These are phyloP conservation scores for Trypoxylon attenuatum DNA, from an alignment of 2,888 invertebrate species.

Conservation along the genomic window DNA sequence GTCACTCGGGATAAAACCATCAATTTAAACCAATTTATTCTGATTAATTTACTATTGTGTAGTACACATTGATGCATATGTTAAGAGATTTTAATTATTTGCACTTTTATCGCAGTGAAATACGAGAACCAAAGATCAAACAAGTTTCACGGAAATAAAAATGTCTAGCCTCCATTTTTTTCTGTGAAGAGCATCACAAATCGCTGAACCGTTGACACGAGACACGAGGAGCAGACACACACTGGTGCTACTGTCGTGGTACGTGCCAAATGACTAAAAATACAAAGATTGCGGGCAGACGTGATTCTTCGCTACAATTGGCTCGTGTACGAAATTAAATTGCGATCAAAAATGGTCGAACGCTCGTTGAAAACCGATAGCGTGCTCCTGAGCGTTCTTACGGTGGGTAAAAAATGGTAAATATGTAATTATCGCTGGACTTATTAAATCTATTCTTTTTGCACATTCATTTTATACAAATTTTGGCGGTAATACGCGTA, in stretches of 20 bases:
- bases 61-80: too few species aligned
- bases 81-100: too few species aligned
- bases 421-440: too few species aligned
- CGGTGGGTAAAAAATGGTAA: conserved; percentile 1
- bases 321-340: conserved; percentile 57
- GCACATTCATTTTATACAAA: too few species aligned
- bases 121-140: not conserved
- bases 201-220: not conserved
- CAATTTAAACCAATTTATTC: not conserved
- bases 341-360: conserved; percentile 27
- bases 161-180: not conserved
- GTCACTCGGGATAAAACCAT: too few species aligned
- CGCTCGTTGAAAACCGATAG: conserved; percentile 1
- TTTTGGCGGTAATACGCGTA: too few species aligned
- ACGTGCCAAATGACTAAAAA: conserved; percentile 61
- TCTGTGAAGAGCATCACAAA: not conserved
- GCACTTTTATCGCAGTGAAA: not conserved
- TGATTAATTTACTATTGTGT: not conserved
- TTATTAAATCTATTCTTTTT: too few species aligned
- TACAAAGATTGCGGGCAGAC: conserved; percentile 32
- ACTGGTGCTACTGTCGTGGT: not conserved
- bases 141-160: too few species aligned
- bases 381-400: not conserved
- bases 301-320: conserved; percentile 17
- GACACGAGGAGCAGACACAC: not conserved